Percentiles rank a stretch among this genome's conserved stretches.
phyloP scores from a whole-genome alignment of 2,797 vertebrate species.

The Cichlasoma orientale region DNA sequence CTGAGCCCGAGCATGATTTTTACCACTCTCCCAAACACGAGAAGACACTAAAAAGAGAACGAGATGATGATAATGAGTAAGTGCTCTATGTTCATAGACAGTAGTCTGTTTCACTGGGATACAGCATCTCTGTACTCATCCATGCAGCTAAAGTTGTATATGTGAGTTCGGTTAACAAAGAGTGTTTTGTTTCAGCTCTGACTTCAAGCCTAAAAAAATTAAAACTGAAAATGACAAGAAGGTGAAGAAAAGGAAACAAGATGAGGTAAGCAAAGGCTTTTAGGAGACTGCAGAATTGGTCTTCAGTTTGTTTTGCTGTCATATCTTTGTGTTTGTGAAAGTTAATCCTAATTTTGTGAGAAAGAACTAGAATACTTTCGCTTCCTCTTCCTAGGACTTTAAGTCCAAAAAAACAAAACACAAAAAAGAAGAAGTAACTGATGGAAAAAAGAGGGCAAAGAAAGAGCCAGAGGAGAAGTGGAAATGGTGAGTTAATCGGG shows the following conservation, averaged over 20 bases:
- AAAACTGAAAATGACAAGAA: conserved; percentile 96
- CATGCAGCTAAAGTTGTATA: neutral
- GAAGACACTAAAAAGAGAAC: conserved; percentile 90
- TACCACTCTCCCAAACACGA: conserved; percentile 87
- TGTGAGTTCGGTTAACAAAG: neutral
- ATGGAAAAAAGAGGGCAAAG: conserved; percentile 93
- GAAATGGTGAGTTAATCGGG: conserved; percentile 89
- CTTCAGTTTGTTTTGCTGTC: neutral
- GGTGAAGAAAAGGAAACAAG: conserved; percentile 92
- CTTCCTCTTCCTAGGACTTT: conserved; percentile 79
- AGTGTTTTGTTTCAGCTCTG: conserved; percentile 78
- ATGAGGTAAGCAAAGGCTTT: conserved; percentile 80
- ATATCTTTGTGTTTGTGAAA: neutral
- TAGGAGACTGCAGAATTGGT: neutral
- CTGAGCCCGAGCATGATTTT: conserved; percentile 89
- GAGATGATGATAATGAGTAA: conserved; percentile 93
- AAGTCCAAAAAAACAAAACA: conserved; percentile 93
- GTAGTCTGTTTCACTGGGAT: neutral
- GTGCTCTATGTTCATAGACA: conserved; percentile 43
- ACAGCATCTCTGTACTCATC: neutral
- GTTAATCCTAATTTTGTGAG: neutral
- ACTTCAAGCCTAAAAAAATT: conserved; percentile 94
- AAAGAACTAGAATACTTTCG: conserved; percentile 23
- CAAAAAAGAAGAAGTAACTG: conserved; percentile 83
- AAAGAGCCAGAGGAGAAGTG: conserved; percentile 98